Percentiles rank a stretch among this genome's conserved stretches.
phyloP scores from a whole-genome alignment of 1,140 invertebrate genomes.

The Pseudoatta argentina region DNA sequence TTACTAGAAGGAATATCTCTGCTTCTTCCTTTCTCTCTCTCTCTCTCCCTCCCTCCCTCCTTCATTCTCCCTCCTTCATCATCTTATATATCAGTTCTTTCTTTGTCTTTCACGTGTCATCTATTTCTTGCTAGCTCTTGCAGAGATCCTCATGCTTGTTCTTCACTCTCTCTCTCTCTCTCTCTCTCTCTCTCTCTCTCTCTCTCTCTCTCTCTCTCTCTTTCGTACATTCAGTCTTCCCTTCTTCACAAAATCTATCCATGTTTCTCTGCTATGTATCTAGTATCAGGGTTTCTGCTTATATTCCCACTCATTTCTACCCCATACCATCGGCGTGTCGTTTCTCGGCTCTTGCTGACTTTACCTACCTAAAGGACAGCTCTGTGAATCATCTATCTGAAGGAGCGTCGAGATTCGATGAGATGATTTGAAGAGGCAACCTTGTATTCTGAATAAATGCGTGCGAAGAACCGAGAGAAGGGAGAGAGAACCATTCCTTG shows the following conservation, averaged over 20 bases:
- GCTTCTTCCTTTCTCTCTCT: conserved; percentile 9
- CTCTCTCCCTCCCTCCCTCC: not conserved
- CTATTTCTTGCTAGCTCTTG: conserved; percentile 28
- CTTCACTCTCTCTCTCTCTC: conserved; percentile 5
- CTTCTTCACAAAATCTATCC: not conserved
- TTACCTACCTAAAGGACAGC: conserved; percentile 61
- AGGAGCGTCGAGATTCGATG: conserved; percentile 59
- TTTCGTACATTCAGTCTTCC: not conserved
- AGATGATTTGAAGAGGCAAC: conserved; percentile 42
- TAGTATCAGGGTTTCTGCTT: conserved; percentile 38
- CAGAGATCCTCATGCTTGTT: not conserved
- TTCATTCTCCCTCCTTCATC: no score
- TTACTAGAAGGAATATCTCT: conserved; percentile 11
- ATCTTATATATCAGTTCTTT: conserved; percentile 17
- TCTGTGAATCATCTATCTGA: conserved; percentile 66
- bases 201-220: not conserved
- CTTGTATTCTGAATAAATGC: conserved; percentile 42
- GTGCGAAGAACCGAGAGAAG: not conserved
- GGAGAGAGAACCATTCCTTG: not conserved
- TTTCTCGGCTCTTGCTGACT: conserved; percentile 46
- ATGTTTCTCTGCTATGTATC: conserved; percentile 4
- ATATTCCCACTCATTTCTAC: conserved; percentile 27
- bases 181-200: not conserved
- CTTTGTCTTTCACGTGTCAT: not conserved
- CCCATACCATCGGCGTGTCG: not conserved